Evolutionary conservation across 2,888 invertebrate species (phyloP).

Genomic region (Coecobrya sp.): DNA sequence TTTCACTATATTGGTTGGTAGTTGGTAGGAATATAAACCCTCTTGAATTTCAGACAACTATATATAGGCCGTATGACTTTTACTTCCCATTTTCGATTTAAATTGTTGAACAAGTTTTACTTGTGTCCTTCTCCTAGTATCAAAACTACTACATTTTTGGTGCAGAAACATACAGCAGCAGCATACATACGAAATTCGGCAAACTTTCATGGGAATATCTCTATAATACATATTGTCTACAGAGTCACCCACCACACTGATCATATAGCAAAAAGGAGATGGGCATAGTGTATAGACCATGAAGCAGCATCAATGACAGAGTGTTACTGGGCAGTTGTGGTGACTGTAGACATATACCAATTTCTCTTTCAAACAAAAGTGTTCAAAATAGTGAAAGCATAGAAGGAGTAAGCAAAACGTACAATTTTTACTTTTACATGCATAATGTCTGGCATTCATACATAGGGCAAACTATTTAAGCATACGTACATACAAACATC

Average conservation of each 20-base stretch:
- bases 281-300: not conserved
- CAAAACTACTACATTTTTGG: not conserved
- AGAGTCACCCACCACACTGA: not conserved
- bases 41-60: not conserved
- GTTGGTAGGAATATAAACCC: no score
- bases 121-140: not conserved
- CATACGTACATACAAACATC: no score
- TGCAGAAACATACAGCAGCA: not conserved
- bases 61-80: conserved; percentile 39
- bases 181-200: conserved; percentile 25
- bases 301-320: not conserved
- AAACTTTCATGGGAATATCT: conserved; percentile 57
- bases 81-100: conserved; percentile 40
- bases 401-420: not conserved
- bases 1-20: no score
- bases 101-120: not conserved
- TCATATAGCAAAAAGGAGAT: conserved; percentile 14
- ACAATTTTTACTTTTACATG: no score
- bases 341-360: not conserved
- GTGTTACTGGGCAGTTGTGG: not conserved
- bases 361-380: not conserved
- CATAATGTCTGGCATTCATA: no score
- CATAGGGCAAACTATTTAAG: no score
- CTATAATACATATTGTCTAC: not conserved
- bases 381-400: conserved; percentile 3